Evolutionary conservation across 2,888 invertebrate genomes (phyloP).

Genomic region (Drosophila birchii): DNA sequence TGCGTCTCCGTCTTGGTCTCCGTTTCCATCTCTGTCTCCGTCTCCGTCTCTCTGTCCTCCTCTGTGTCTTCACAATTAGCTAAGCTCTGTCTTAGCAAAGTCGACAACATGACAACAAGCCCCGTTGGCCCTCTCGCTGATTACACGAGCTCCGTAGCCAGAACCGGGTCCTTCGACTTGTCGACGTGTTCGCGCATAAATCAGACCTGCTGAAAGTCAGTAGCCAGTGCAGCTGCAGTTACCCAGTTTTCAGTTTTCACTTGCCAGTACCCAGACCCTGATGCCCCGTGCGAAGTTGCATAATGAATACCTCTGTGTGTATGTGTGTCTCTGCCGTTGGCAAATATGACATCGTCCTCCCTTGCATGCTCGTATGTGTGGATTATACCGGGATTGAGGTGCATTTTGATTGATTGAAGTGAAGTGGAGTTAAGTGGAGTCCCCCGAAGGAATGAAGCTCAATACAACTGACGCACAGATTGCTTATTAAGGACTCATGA

Average conservation of each 20-base stretch:
- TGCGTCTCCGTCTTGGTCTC: background rate
- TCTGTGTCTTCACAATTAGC: conserved; percentile 47
- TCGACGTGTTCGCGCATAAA: conserved; percentile 51
- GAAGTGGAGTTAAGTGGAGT: conserved; percentile 26
- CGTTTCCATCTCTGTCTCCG: background rate
- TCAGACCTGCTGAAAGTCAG: conserved; percentile 36
- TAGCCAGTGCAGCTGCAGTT: conserved; percentile 29
- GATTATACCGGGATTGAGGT: conserved; percentile 46
- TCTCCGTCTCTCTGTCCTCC: background rate
- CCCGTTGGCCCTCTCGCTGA: conserved; percentile 18
- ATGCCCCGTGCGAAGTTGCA: conserved; percentile 29
- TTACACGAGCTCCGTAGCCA: conserved; percentile 11
- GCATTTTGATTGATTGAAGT: conserved; percentile 52
- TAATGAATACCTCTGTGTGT: conserved; percentile 52
- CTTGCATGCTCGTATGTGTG: background rate
- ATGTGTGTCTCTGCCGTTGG: conserved; percentile 1
- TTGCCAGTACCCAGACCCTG: background rate
- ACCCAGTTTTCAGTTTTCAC: conserved; percentile 9
- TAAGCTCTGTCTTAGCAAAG: conserved; percentile 45
- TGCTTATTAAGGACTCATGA: conserved; percentile 36
- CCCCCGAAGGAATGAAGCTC: conserved; percentile 8
- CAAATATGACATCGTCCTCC: conserved; percentile 27
- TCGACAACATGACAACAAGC: conserved; percentile 44
- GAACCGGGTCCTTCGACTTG: conserved; percentile 8
- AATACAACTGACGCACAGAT: conserved; percentile 23